phyloP scores from a whole-genome alignment of 2,888 invertebrate genomes.

The Lapara coniferarum region DNA sequence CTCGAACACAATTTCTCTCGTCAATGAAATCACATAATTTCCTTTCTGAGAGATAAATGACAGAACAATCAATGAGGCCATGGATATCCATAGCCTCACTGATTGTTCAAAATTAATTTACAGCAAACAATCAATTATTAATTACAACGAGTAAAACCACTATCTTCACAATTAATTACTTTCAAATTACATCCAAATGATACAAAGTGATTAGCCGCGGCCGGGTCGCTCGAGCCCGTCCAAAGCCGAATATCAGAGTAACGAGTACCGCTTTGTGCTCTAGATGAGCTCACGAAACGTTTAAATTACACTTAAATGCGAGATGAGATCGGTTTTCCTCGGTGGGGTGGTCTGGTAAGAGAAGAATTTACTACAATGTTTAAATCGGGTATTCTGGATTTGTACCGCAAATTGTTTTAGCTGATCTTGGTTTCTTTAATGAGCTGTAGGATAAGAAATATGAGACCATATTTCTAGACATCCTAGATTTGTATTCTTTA shows the following conservation, averaged over 20 bases:
- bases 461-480: no score
- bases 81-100: no score
- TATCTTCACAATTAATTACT: not conserved
- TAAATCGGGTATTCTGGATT: not conserved
- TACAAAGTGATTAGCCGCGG: conserved; percentile 12
- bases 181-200: not conserved
- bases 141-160: not conserved
- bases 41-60: no score
- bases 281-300: conserved; percentile 42
- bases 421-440: no score
- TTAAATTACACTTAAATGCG: conserved; percentile 44
- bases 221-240: conserved; percentile 13
- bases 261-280: conserved; percentile 47
- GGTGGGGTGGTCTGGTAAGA: not conserved
- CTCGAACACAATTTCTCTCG: no score
- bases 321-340: conserved; percentile 22
- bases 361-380: not conserved
- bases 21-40: no score
- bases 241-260: conserved; percentile 47
- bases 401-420: not conserved
- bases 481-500: no score
- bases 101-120: no score
- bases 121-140: no score
- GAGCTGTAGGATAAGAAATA: no score
- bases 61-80: no score